Conservation (phyloP, 2,888 invertebrate genomes). For the Cyrtodaria siliqua region DNA sequence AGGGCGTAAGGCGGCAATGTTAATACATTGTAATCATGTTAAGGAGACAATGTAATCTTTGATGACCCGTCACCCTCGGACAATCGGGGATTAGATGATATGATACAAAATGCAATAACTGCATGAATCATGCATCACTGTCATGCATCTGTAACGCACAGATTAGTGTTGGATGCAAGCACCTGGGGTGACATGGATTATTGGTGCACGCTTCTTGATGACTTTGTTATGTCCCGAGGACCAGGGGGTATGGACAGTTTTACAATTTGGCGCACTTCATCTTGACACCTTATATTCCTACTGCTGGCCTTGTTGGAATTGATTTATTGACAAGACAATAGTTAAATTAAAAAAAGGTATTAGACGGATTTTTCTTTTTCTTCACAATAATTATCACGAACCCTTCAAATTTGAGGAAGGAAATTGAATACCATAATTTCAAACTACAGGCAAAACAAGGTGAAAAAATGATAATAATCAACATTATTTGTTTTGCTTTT, state of each 20-base stretch:
- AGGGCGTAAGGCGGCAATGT: slow-evolving; percentile 24
- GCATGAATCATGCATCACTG: slow-evolving; percentile 53
- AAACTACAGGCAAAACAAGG: no score
- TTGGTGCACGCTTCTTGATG: slow-evolving; percentile 24
- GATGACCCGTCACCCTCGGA: slow-evolving; percentile 44
- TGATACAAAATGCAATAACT: slow-evolving; percentile 54
- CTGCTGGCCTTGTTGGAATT: slow-evolving; percentile 5
- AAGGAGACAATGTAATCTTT: slow-evolving; percentile 11
- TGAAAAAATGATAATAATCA: no score
- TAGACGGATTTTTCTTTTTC: no score
- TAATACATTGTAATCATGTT: slow-evolving; percentile 44
- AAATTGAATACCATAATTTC: no score
- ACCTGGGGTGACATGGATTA: slow-evolving; percentile 52
- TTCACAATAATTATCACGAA: no score
- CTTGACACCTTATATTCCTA: slow-evolving; percentile 5
- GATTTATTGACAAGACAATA: no score
- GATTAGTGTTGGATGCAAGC: slow-evolving; percentile 54
- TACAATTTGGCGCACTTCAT: neutral
- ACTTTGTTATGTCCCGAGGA: slow-evolving; percentile 1
- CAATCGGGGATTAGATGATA: slow-evolving; percentile 41
- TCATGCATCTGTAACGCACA: slow-evolving; percentile 51
- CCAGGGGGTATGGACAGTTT: slow-evolving; percentile 10
- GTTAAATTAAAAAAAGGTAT: no score
- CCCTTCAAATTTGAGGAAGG: no score
- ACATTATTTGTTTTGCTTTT: no score